Base-by-base conservation (phyloP, 2,113 vertebrate species). In the Ictalurus furcatus region DNA sequence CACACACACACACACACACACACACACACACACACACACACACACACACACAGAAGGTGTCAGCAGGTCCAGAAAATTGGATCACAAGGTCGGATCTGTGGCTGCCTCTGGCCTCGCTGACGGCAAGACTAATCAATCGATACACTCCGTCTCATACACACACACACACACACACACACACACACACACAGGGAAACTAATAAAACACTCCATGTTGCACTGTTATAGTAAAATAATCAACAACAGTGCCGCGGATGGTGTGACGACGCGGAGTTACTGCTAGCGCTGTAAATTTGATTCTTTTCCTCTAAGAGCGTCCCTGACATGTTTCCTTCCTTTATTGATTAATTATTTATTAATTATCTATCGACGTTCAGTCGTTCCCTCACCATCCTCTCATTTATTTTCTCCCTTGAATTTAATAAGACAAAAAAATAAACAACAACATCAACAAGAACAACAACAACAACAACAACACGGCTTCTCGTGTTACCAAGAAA, bases 21-120 rank as follows among this genome's bases (percentile, higher is more conserved):
- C 69, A 71, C 74, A 76, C 63, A 87, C 74, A 78, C 69, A 95
- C 93, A 94, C 94, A 95, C 34, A 85, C 61, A 85, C 89, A 67
- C 94, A 94, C 94, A 95, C 93, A 94, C 91, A 95, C 88, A 69
- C 28, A 92, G 91, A 96, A 97, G 95, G 96, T 96, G 96, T 97
- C 96, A 97, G 94, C 93, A 93, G 96, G 94, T 96, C 96, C 96
- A 96, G 96, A 97, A 97, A 98, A 97, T 96, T 97, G 96, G 96
- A 97, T 97, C 97, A 96, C 94, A 96, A 96, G 96, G 96, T 97
- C 94, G 96, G 96, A 94, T 94, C 92, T 94, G 95, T 95, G 95
- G 92, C 96, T 88, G 92, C 96, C 95, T 96, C 93, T 76, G 93
- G 95, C 95, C 95, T 94, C 90, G 93, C 96, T 97, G 97, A 95